Evolutionary conservation across 1,140 invertebrate genomes (phyloP), one percentile per base, ranked within the genome.

Genomic region (Chelonus insularis): DNA sequence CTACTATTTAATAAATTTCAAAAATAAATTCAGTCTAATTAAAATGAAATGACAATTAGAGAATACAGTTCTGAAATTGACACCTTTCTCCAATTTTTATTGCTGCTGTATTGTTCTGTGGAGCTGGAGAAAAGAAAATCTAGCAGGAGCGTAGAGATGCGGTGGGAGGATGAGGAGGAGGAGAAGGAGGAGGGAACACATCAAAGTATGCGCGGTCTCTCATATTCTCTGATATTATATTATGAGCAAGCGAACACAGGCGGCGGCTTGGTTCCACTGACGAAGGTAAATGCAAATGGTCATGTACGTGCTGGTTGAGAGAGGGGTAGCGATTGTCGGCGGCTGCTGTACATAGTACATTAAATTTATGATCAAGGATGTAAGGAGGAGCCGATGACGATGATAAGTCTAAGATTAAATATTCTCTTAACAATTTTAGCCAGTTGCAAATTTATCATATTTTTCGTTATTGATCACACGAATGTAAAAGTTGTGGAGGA

Each of bases 271-370:
- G 39, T 50, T 29, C 14, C 29, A 51, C 39, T 25, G 37, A 60
- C 51, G 51, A 39, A 43, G 54, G 39, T 6, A 57, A 50, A 64
- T 64, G 63, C 63, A 64, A 64, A 64, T 64, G 57, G 41, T 36
- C 56, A 51, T 57, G 56, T 64, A 64, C 62, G 62, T 64, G 62
- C 62, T 56, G 37, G 29, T 64, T 64, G 43, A 51, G 37, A 50
- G 50, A 60, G 62, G 25, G 57, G 52, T 64, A 56, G 51, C 57
- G 63, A 60, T 65, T 65, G 63, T 65, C 63, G 63, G 63, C 58
- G 39, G 51, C 57, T 16, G 14, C 16, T 43, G 56, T 37, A 45
- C 32, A 63, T 36, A 57, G 57, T 54, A 41, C 58, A 57, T 57
- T 60, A 51, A 61, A 65, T 61, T 65, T 61, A 65, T 65, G 59